phyloP scores from a whole-genome alignment of 2,888 invertebrate species.

The Lymantria monacha region DNA sequence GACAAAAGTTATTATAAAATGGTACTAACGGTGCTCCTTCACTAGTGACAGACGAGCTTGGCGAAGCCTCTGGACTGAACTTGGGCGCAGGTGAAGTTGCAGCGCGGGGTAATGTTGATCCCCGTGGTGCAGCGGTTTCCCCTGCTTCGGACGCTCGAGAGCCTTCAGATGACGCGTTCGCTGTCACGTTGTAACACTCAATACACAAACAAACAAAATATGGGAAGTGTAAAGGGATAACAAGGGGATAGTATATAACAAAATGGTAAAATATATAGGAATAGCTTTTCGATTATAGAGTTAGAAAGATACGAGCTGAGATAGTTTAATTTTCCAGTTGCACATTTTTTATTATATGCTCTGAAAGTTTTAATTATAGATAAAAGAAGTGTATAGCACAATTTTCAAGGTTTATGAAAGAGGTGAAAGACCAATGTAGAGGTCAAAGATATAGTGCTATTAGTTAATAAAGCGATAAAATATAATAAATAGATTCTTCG shows the following conservation, averaged over 20 bases:
- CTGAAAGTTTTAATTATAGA: too few relatives aligned
- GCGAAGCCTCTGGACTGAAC: conserved; percentile 91
- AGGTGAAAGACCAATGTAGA: too few relatives aligned
- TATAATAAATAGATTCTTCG: too few relatives aligned
- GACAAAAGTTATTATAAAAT: too few relatives aligned
- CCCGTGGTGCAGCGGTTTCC: conserved; percentile 69
- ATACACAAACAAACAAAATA: conserved; percentile 42
- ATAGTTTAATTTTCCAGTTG: too few relatives aligned
- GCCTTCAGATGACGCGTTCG: conserved; percentile 80
- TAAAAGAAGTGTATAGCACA: too few relatives aligned
- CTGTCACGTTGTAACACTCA: conserved; percentile 77
- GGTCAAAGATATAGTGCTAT: too few relatives aligned
- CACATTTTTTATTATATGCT: too few relatives aligned
- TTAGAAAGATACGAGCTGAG: background rate
- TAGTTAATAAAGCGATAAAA: too few relatives aligned
- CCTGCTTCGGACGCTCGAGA: conserved; percentile 77
- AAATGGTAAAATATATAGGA: background rate
- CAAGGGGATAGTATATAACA: background rate
- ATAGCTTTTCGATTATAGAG: background rate
- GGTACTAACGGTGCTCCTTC: conserved; percentile 86
- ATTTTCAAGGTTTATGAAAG: too few relatives aligned
- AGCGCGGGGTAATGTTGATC: conserved; percentile 67
- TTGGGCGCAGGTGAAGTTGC: conserved; percentile 80
- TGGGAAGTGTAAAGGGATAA: background rate
- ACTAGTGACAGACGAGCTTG: conserved; percentile 93